phyloP scores from a whole-genome alignment of 2,888 invertebrate species.

The Holacanthella duospinosa region DNA sequence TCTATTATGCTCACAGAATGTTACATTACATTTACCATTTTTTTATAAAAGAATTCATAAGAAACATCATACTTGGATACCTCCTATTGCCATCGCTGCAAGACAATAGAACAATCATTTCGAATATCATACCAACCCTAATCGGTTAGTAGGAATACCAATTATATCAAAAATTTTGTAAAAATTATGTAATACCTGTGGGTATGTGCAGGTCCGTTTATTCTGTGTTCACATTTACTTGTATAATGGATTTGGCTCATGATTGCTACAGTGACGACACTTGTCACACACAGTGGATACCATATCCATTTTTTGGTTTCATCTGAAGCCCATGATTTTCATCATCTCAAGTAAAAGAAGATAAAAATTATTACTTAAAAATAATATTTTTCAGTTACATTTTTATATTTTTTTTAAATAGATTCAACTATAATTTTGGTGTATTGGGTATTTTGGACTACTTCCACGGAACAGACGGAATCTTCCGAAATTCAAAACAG shows the following conservation, averaged over 20 bases:
- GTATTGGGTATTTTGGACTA: conserved; percentile 70
- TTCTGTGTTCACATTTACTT: conserved; percentile 11
- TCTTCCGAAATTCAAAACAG: conserved; percentile 60
- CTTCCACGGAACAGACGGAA: conserved; percentile 67
- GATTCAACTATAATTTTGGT: conserved; percentile 75
- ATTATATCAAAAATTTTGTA: too few relatives aligned
- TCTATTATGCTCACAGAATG: conserved; percentile 65
- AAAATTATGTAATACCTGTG: too few relatives aligned
- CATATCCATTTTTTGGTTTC: conserved; percentile 16
- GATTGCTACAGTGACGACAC: conserved; percentile 9
- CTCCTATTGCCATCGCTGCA: conserved; percentile 19
- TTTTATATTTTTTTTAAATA: too few relatives aligned
- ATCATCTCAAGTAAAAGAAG: conserved; percentile 55
- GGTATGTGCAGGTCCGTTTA: conserved; percentile 2
- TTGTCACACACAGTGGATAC: conserved; percentile 17
- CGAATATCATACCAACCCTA: conserved; percentile 14
- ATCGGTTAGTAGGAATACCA: conserved; percentile 8
- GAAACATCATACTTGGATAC: conserved; percentile 20
- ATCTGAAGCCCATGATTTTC: conserved; percentile 20
- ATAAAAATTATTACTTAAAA: too few relatives aligned
- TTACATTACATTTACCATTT: conserved; percentile 13
- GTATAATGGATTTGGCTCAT: conserved; percentile 11
- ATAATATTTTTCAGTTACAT: too few relatives aligned
- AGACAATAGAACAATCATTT: too few relatives aligned
- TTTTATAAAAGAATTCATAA: conserved; percentile 21